phyloP scores from a whole-genome alignment of 2,113 vertebrate species.

The Paracanthobrama guichenoti region DNA sequence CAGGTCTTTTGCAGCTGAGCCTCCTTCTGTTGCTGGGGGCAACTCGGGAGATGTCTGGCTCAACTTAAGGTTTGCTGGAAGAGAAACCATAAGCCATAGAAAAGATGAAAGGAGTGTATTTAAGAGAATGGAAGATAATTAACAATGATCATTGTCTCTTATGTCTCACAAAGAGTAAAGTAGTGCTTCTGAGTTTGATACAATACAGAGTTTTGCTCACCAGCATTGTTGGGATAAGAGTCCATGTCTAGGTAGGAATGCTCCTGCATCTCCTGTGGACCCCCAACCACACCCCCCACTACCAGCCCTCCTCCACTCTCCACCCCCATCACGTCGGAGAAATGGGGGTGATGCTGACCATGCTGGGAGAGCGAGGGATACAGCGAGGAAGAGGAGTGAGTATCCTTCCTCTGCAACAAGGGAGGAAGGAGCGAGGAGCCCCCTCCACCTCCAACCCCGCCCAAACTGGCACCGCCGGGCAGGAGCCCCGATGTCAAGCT shows the following conservation, averaged over 20 bases:
- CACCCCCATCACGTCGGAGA: slow-evolving; percentile 83
- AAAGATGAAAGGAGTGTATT: slow-evolving; percentile 1
- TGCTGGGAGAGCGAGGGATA: slow-evolving; percentile 78
- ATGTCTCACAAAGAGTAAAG: neutral
- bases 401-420: slow-evolving; percentile 74
- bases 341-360: slow-evolving; percentile 80
- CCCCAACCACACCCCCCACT: slow-evolving; percentile 69
- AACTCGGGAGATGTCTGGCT: slow-evolving; percentile 90
- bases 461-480: slow-evolving; percentile 76
- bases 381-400: slow-evolving; percentile 76
- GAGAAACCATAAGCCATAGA: slow-evolving; percentile 1
- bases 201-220: slow-evolving; percentile 62
- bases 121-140: neutral
- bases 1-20: slow-evolving; percentile 75
- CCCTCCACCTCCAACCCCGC: slow-evolving; percentile 69
- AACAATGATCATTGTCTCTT: neutral
- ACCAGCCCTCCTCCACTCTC: slow-evolving; percentile 69
- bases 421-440: slow-evolving; percentile 75
- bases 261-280: slow-evolving; percentile 82
- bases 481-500: slow-evolving; percentile 78
- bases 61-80: slow-evolving; percentile 79
- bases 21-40: slow-evolving; percentile 74
- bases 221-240: slow-evolving; percentile 81
- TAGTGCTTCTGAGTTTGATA: slow-evolving; percentile 1
- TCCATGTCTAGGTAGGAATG: slow-evolving; percentile 92